A percentile compares a stretch with the other conserved stretches of the same genome.
Conservation (phyloP, 2,888 invertebrate species). For the Polymixis flavicincta region DNA sequence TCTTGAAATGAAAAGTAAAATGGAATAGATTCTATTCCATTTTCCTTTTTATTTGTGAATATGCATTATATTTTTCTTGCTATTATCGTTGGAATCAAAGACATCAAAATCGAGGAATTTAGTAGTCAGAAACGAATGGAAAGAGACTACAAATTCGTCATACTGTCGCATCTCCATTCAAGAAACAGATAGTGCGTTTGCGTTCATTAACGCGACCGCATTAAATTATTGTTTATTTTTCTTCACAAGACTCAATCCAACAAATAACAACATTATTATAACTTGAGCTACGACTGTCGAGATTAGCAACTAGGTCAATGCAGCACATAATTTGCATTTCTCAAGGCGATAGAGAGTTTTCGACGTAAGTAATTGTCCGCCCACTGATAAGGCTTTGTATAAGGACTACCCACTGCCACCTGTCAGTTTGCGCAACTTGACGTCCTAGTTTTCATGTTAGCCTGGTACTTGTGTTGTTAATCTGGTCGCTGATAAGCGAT, state of each 20-base stretch:
- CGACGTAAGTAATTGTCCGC: conserved; percentile 50
- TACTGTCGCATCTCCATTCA: background rate
- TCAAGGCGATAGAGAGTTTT: conserved; percentile 65
- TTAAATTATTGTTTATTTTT: conserved; percentile 17
- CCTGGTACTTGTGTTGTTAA: conserved; percentile 44
- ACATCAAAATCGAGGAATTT: no score
- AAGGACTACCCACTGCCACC: conserved; percentile 55
- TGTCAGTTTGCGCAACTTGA: conserved; percentile 48
- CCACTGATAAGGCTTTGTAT: conserved; percentile 52
- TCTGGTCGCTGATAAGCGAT: conserved; percentile 27
- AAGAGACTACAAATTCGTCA: background rate
- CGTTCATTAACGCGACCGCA: background rate
- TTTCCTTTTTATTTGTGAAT: no score
- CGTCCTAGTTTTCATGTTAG: conserved; percentile 50
- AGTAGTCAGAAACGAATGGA: no score
- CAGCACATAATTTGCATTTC: conserved; percentile 63
- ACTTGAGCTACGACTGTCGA: conserved; percentile 29
- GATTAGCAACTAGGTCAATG: conserved; percentile 70
- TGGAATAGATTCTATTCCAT: no score
- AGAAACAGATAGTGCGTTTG: background rate
- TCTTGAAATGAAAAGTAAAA: conserved; percentile 12
- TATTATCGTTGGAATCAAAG: no score
- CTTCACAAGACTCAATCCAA: background rate
- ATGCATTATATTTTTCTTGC: no score
- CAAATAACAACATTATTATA: conserved; percentile 37